These are phyloP conservation scores for Phaenicophaeus curvirostris DNA, from an alignment of 2,797 vertebrate species.

Conservation along the genomic window DNA sequence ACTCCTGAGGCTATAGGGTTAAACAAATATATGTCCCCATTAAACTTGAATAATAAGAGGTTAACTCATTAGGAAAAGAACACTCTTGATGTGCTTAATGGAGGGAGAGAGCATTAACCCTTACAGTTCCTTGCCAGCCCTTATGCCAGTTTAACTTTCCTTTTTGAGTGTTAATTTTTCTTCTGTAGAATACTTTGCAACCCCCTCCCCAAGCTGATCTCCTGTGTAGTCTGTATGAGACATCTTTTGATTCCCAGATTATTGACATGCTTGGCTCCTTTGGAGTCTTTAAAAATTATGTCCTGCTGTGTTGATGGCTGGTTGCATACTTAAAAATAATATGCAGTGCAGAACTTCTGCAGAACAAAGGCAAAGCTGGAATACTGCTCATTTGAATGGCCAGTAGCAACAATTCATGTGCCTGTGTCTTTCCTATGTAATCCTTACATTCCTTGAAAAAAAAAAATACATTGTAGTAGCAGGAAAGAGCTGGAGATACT, in stretches of 20 bases:
- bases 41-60: slow-evolving; percentile 69
- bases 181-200: background rate
- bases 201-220: background rate
- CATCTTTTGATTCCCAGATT: background rate
- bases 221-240: background rate
- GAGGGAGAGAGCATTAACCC: slow-evolving; percentile 36
- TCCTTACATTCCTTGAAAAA: background rate
- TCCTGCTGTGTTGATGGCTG: background rate
- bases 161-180: background rate
- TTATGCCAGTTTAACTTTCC: background rate
- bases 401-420: background rate
- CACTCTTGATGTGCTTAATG: slow-evolving; percentile 34
- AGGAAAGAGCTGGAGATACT: background rate
- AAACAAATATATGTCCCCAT: slow-evolving; percentile 62
- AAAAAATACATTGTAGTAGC: background rate
- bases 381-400: background rate
- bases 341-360: background rate
- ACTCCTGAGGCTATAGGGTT: slow-evolving; percentile 63
- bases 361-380: slow-evolving; percentile 7
- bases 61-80: slow-evolving; percentile 66
- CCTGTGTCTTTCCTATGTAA: background rate
- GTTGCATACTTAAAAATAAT: background rate
- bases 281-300: slow-evolving; percentile 9
- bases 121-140: background rate
- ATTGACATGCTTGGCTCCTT: background rate